phyloP scores from a whole-genome alignment of 2,797 vertebrate species.

The Sebastes matsubarae region DNA sequence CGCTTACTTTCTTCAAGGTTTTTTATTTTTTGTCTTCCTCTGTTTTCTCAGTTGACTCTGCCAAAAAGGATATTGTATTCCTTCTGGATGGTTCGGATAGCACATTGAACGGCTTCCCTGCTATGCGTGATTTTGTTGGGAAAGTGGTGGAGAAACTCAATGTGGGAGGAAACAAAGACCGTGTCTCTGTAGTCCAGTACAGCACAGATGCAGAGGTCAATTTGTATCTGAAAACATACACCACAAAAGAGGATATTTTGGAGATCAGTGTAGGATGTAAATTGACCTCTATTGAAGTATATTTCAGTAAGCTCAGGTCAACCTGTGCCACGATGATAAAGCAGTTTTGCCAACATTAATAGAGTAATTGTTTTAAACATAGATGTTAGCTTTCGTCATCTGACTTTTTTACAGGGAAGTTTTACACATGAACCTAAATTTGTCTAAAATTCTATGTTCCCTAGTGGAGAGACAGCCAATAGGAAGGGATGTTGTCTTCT shows the following conservation, averaged over 20 bases:
- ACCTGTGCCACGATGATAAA: background rate
- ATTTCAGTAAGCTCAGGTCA: background rate
- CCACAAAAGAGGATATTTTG: slow-evolving; percentile 16
- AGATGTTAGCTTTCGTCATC: too few species aligned
- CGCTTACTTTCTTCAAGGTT: background rate
- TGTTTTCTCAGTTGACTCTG: slow-evolving; percentile 25
- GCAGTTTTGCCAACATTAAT: background rate
- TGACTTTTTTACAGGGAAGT: background rate
- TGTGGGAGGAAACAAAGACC: slow-evolving; percentile 52
- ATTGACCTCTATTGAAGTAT: background rate
- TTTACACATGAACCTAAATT: background rate
- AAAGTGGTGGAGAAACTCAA: slow-evolving; percentile 54
- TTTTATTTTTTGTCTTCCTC: slow-evolving; percentile 36
- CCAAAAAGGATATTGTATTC: slow-evolving; percentile 56
- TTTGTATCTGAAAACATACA: slow-evolving; percentile 45
- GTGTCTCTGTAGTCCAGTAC: slow-evolving; percentile 67
- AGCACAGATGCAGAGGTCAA: slow-evolving; percentile 53
- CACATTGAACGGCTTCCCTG: slow-evolving; percentile 54
- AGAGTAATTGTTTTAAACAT: too few species aligned
- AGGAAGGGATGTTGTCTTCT: background rate
- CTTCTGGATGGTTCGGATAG: slow-evolving; percentile 57
- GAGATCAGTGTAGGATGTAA: background rate
- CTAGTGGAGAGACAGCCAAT: background rate
- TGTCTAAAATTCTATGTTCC: background rate
- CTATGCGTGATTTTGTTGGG: background rate